These are phyloP conservation scores for Crocidura indochinensis DNA, from an alignment of 2,797 vertebrate genomes.

Conservation along the genomic window DNA sequence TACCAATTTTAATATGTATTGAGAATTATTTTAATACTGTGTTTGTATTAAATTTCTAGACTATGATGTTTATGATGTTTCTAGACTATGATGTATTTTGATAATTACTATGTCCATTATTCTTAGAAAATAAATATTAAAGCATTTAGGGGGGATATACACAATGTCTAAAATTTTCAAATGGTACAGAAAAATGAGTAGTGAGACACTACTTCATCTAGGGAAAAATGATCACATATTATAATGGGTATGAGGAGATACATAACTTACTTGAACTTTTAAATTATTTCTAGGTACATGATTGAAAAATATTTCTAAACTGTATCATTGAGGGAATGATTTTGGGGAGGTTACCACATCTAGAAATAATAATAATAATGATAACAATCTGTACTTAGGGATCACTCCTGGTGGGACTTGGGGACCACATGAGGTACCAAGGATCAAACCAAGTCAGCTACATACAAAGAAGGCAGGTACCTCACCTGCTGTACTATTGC, in stretches of 20 bases:
- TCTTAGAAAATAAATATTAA: constrained; percentile 30
- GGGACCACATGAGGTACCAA: no score
- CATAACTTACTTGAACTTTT: neutral
- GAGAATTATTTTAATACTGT: neutral
- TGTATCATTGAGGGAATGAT: neutral
- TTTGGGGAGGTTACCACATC: no score
- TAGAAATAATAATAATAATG: no score
- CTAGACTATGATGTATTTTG: constrained; percentile 10
- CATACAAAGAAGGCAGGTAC: no score
- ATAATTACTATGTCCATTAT: neutral
- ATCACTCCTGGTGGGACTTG: no score
- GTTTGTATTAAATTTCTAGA: neutral
- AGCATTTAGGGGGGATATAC: neutral
- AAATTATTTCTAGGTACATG: constrained; percentile 21
- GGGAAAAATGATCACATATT: constrained; percentile 18
- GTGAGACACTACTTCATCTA: neutral
- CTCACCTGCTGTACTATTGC: no score
- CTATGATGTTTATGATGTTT: neutral
- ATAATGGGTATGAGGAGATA: constrained; percentile 17
- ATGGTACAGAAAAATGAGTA: constrained; percentile 9
- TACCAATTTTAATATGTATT: neutral
- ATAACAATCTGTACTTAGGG: no score
- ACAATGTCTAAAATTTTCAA: constrained; percentile 16
- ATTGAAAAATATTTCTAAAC: constrained; percentile 13
- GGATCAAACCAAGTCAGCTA: no score